Percentiles rank a stretch among this genome's conserved stretches.
Conservation (phyloP, 2,888 invertebrate genomes). For the Seladonia tumulorum region DNA sequence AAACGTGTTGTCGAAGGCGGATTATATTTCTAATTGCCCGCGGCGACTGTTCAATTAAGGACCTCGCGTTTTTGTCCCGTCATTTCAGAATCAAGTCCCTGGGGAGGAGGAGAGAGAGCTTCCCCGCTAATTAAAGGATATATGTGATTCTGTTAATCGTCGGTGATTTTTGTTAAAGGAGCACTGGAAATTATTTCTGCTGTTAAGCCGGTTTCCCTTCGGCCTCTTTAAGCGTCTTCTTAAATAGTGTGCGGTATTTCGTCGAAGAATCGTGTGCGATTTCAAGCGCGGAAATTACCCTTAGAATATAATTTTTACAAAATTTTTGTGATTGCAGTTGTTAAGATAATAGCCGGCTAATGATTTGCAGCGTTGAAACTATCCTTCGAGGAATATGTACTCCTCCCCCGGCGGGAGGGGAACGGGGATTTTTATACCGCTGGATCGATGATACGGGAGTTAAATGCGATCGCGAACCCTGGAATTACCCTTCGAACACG, state of each 20-base stretch:
- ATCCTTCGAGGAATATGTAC: no score
- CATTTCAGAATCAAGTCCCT: not conserved
- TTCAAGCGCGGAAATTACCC: not conserved
- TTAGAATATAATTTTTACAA: not conserved
- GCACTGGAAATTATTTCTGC: not conserved
- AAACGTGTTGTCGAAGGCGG: not conserved
- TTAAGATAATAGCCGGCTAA: not conserved
- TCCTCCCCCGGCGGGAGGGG: no score
- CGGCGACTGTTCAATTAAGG: slow-evolving; percentile 6
- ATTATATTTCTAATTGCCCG: slow-evolving; percentile 14
- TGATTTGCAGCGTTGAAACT: not conserved
- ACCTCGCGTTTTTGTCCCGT: not conserved
- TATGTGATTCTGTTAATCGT: not conserved
- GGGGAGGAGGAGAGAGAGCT: not conserved
- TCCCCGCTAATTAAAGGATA: not conserved
- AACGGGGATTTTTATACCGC: no score
- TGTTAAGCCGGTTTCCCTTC: not conserved
- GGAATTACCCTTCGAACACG: no score
- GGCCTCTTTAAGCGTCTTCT: not conserved
- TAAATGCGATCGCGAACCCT: no score
- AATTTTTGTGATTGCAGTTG: not conserved
- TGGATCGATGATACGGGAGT: no score
- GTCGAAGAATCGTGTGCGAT: no score
- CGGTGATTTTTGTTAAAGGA: not conserved
- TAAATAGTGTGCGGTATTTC: not conserved